Evolutionary conservation across 1,140 invertebrate genomes (phyloP), one percentile per base, ranked within the genome.

Genomic region (Eulimnadia texana): DNA sequence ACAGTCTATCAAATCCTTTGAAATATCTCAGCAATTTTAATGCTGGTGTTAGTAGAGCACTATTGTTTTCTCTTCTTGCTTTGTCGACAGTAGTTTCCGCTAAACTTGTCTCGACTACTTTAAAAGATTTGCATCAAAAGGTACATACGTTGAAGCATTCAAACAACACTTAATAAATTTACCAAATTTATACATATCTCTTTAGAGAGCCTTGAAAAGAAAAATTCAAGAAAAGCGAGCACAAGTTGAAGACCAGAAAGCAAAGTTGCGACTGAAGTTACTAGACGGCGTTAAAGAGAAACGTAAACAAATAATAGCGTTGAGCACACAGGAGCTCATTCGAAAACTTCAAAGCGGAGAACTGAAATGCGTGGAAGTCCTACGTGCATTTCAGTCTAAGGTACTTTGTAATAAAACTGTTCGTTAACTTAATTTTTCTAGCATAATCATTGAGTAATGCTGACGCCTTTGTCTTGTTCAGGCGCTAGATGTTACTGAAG

Each of bases 401-500:
- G 60, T 61, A 23, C 11, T 28, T 25, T 0, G 20, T 13, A 42
- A 9, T 33, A 10, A 33, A 61, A 42, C 33, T 42, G 33, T 42
- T 42, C n/a, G n/a, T n/a, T n/a, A n/a, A n/a, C n/a, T n/a, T n/a
- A n/a, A n/a, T 50, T 9, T 19, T 19, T n/a, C n/a, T 22, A 9
- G 22, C 49, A 50, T 50, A 19, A 50, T 19, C 49, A 2, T 50
- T 11, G n/a, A n/a, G n/a, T n/a, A n/a, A n/a, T n/a, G n/a, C n/a
- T n/a, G n/a, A 27, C 22, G n/a, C 19, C 33, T 42, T 2, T 60
- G 6, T 47, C 60, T 64, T 9, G 64, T 63, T 0, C 66, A 72
- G 62, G 67, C 71, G 6, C 54, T 73, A 16, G 64, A 66, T 29
- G 70, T 66, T 13, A 67, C 69, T 10, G 64, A 68, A 47, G 62